Evolutionary conservation across 35 echinoderm and acorn worm genomes (phyloP), one percentile per base, ranked within the genome.

Genomic region (Antedon bifida): DNA sequence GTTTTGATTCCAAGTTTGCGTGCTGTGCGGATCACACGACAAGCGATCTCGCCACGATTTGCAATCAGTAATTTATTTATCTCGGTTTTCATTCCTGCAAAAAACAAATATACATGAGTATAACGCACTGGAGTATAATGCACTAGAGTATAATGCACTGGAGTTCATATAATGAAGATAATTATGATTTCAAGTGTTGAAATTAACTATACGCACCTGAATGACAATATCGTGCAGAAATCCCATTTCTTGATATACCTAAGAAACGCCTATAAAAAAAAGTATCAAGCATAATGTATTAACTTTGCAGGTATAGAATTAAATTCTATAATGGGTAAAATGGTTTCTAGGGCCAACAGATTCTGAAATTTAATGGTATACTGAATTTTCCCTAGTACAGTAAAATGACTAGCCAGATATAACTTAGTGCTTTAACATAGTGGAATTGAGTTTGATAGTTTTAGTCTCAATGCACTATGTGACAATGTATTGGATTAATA

Each of bases 21-120:
- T 29, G 95, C 95, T 17, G 95, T 92, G 13, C 88, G 85, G 33
- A 99, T 99, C 13, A 99, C 95, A 5, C 95, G 84, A 56, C 95
- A 99, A 12, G 95, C 95, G 33, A 99, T 99, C 86, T 99, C 95
- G 23, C 95, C 95, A 45, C 95, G 46, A 83, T 99, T 99, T 0
- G 95, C 95, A 33, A 99, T 99, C 31, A 99, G 88, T 13, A 99
- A 91, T 46, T 99, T 99, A 82, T 87, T 81, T 33, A 99, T 99
- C 35, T 85, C 73, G 3, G 39, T 21, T 42, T 81, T 39, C 16
- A 45, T 39, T 32, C 46, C 91, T 91, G 85, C 16, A 34, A 16
- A 64, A 64, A 64, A 11, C 26, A 64, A 26, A 16, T 64, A n/a
- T n/a, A n/a, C n/a, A n/a, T n/a, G n/a, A n/a, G n/a, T n/a, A n/a